Percentiles rank a stretch among this genome's conserved stretches.
These are phyloP conservation scores for Babylonia areolata DNA, from an alignment of 1,140 invertebrate genomes.

Conservation along the genomic window DNA sequence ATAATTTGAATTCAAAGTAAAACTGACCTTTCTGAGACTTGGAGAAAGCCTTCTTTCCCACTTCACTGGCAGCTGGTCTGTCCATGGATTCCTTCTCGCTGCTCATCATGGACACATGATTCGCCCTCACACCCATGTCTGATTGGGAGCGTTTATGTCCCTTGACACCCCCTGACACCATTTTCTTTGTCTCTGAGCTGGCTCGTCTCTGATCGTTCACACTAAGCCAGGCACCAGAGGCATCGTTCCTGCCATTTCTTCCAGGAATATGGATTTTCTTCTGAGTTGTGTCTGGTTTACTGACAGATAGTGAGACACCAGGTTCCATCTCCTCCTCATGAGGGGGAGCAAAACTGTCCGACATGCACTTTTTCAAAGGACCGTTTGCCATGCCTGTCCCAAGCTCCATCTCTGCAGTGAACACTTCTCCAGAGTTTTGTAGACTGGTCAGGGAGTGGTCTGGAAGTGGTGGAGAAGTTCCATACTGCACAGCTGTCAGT, in stretches of 20 bases:
- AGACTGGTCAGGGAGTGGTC: neutral
- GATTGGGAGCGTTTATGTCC: conserved; percentile 31
- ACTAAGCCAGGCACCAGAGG: neutral
- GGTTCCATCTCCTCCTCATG: neutral
- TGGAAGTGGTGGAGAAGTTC: neutral
- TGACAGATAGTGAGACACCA: neutral
- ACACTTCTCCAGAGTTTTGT: neutral
- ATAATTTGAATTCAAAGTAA: too few species aligned
- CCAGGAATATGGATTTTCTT: conserved; percentile 20
- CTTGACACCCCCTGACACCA: neutral
- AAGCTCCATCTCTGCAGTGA: neutral
- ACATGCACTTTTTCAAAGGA: conserved; percentile 24
- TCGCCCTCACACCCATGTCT: conserved; percentile 27
- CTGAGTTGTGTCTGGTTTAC: neutral
- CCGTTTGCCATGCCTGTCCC: neutral
- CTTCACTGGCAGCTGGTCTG: neutral
- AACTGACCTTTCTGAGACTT: neutral
- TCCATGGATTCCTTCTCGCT: neutral
- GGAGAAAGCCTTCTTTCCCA: neutral
- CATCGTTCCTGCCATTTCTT: neutral
- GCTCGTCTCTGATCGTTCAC: neutral
- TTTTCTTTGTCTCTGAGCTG: neutral
- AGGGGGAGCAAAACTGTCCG: neutral
- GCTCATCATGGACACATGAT: neutral
- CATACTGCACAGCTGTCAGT: neutral